Conservation (phyloP, 1,140 invertebrate species). For the Drosophila biarmipes region DNA sequence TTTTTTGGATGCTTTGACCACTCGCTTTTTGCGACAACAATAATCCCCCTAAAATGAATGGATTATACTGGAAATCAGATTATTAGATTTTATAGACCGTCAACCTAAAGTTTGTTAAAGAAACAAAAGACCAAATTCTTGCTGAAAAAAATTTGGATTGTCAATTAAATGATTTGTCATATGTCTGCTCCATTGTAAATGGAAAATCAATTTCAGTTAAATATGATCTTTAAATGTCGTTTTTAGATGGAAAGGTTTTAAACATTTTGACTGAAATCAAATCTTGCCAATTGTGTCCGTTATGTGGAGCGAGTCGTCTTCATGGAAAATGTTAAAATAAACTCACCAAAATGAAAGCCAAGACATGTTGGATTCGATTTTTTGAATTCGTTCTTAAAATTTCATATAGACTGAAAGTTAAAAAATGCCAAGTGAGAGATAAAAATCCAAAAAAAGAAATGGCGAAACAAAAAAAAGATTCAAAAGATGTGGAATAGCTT, state of each 20-base stretch:
- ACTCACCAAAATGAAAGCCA: neutral
- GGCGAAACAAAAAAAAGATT: conserved; percentile 9
- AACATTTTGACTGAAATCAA: conserved; percentile 1
- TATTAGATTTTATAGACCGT: neutral
- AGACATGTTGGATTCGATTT: conserved; percentile 1
- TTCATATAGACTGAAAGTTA: conserved; percentile 27
- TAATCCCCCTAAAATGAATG: neutral
- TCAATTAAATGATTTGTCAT: conserved; percentile 25
- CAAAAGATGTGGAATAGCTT: too few relatives aligned
- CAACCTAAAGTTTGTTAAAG: conserved; percentile 17
- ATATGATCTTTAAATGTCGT: conserved; percentile 35
- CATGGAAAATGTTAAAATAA: neutral
- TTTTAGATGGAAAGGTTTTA: conserved; percentile 42
- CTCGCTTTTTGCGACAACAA: too few relatives aligned
- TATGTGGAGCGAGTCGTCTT: too few relatives aligned
- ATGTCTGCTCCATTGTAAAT: conserved; percentile 28
- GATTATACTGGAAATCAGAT: neutral
- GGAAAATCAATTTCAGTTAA: conserved; percentile 23
- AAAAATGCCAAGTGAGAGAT: conserved; percentile 20
- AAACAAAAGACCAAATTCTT: conserved; percentile 22
- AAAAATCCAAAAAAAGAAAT: conserved; percentile 20
- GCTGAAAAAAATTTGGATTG: conserved; percentile 3
- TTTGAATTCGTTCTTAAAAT: conserved; percentile 10
- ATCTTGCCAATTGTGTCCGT: too few relatives aligned
- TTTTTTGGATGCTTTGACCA: neutral